Evolutionary conservation across 2,797 vertebrate genomes (phyloP).

Genomic region (Parambassis ranga): DNA sequence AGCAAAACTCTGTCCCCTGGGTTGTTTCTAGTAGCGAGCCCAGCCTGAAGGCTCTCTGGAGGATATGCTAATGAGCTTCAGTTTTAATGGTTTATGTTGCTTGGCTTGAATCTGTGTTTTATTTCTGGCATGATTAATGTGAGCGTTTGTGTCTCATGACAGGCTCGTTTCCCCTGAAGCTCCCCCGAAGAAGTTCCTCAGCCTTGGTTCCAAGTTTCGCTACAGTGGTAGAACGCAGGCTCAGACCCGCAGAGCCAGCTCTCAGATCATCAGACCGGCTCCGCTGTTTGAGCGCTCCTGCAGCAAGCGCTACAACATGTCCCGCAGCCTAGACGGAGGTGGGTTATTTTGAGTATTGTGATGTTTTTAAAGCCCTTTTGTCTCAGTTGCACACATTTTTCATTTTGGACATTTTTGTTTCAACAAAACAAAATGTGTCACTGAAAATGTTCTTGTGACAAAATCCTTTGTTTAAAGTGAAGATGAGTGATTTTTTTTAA

Average conservation of each 20-base stretch:
- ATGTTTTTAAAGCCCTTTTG: background rate
- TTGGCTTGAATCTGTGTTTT: slow-evolving; percentile 6
- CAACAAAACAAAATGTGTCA: background rate
- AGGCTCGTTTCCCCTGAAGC: slow-evolving; percentile 94
- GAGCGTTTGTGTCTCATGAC: slow-evolving; percentile 30
- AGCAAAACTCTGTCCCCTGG: background rate
- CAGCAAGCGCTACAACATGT: slow-evolving; percentile 96
- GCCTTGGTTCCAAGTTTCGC: slow-evolving; percentile 95
- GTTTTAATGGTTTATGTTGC: background rate
- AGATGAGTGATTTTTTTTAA: background rate
- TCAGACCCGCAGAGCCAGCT: slow-evolving; percentile 92
- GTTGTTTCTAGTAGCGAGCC: slow-evolving; percentile 11
- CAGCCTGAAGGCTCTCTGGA: slow-evolving; percentile 2
- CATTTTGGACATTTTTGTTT: background rate
- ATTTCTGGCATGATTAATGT: slow-evolving; percentile 41
- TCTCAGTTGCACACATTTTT: background rate
- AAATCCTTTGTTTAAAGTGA: background rate
- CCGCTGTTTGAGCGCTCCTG: slow-evolving; percentile 93
- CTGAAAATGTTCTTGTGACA: background rate
- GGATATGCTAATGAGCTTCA: slow-evolving; percentile 23
- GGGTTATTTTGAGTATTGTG: background rate
- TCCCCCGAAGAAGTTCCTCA: slow-evolving; percentile 96
- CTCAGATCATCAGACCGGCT: slow-evolving; percentile 91
- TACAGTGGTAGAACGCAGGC: slow-evolving; percentile 97
- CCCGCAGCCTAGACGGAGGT: slow-evolving; percentile 95